Evolutionary conservation across 2,113 vertebrate species (phyloP).

Genomic region (Mustela nigripes): DNA sequence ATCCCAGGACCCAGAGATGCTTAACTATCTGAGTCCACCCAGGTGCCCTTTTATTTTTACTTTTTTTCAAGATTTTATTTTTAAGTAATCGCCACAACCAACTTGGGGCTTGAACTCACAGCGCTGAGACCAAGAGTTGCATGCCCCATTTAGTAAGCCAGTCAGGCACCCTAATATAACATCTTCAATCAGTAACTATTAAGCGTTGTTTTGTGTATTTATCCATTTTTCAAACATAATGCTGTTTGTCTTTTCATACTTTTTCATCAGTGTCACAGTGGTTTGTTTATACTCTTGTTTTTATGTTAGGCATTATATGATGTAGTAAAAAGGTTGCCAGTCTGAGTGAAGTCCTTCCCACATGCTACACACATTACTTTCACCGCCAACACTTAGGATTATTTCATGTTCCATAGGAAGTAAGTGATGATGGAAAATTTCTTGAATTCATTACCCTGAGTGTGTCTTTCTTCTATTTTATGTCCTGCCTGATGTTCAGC

Average conservation of each 20-base stretch:
- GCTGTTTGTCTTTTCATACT: background rate
- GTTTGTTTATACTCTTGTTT: background rate
- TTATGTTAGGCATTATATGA: background rate
- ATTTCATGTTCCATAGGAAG: background rate
- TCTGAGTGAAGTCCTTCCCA: background rate
- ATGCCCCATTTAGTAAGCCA: background rate
- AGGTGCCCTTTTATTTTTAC: background rate
- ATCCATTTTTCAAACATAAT: conserved; percentile 32
- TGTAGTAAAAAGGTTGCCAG: background rate
- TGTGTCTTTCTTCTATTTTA: conserved; percentile 17
- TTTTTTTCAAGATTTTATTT: background rate
- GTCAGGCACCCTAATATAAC: background rate
- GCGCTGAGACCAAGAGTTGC: background rate
- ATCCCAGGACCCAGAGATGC: background rate
- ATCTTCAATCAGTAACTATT: background rate
- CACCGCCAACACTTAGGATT: background rate
- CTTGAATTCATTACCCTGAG: background rate
- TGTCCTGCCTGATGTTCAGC: background rate
- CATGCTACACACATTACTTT: background rate
- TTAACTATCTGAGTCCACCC: background rate
- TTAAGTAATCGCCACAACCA: background rate
- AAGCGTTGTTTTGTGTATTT: background rate
- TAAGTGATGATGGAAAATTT: background rate
- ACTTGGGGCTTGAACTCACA: background rate
- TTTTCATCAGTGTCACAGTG: background rate